phyloP scores from a whole-genome alignment of 92 coral and sea anemone genomes.

The Pocillopora meandrina region DNA sequence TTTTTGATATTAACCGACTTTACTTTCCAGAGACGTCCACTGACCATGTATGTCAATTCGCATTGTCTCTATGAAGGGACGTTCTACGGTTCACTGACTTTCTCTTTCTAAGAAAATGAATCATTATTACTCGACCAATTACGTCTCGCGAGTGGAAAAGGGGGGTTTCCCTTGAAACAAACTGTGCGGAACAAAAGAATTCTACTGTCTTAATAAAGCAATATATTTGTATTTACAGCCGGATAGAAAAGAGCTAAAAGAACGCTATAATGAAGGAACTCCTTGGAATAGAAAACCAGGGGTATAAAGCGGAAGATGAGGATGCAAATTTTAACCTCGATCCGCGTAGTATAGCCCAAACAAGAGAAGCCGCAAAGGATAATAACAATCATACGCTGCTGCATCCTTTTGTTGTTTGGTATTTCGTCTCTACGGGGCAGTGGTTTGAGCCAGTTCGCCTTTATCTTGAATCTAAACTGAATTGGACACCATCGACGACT shows the following conservation, averaged over 20 bases:
- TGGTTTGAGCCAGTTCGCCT: conserved; percentile 34
- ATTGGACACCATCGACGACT: not conserved
- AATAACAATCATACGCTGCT: not conserved
- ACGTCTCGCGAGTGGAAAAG: not conserved
- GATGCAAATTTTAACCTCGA: too few species aligned
- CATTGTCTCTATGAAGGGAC: too few species aligned
- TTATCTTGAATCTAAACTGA: not conserved
- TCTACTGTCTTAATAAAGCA: too few species aligned
- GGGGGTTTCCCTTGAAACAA: not conserved
- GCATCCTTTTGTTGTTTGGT: not conserved
- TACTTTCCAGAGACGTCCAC: too few species aligned
- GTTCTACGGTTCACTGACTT: not conserved
- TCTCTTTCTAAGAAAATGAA: not conserved
- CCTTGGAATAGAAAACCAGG: too few species aligned
- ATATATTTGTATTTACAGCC: not conserved
- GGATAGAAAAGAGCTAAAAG: not conserved
- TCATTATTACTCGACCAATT: not conserved
- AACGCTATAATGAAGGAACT: too few species aligned
- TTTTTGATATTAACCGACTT: too few species aligned
- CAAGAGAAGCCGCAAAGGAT: too few species aligned
- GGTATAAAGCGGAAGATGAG: too few species aligned
- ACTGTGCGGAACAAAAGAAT: not conserved
- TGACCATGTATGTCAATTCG: too few species aligned
- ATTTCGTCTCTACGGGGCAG: conserved; percentile 34
- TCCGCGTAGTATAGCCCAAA: too few species aligned